Percentiles rank a stretch among this genome's conserved stretches.
Evolutionary conservation across 2,888 invertebrate genomes (phyloP).

Genomic region (Agriopis marginaria): DNA sequence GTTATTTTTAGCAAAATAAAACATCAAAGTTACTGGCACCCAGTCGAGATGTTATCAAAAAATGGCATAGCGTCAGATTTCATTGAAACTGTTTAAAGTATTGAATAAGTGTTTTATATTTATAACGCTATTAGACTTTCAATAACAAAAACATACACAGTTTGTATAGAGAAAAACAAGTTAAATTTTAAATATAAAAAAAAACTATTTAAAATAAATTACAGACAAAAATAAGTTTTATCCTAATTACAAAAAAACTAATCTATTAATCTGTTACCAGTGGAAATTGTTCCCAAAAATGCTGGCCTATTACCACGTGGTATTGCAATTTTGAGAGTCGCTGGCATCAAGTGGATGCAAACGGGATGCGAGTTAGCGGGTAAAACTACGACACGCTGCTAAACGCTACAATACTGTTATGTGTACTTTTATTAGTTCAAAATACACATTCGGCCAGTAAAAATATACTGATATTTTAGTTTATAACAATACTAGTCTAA

Average conservation of each 20-base stretch:
- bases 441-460: neutral
- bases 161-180: too few relatives aligned
- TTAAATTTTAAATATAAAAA: too few relatives aligned
- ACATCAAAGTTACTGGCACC: slow-evolving; percentile 34
- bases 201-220: neutral
- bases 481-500: neutral
- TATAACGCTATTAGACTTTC: neutral
- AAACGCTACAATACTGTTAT: too few relatives aligned
- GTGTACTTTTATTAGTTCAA: neutral
- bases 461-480: neutral
- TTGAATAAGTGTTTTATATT: neutral
- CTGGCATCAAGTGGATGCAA: too few relatives aligned
- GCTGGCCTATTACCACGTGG: neutral
- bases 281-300: neutral
- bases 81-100: slow-evolving; percentile 20
- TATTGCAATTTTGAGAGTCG: too few relatives aligned
- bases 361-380: too few relatives aligned
- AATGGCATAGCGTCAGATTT: slow-evolving; percentile 16
- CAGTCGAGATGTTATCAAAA: slow-evolving; percentile 27
- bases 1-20: slow-evolving; percentile 49
- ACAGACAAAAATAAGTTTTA: neutral
- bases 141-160: too few relatives aligned
- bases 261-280: too few relatives aligned
- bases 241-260: neutral
- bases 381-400: too few relatives aligned